Base-by-base conservation (phyloP, 1,140 invertebrate species). In the Drosophila subpulchrella region DNA sequence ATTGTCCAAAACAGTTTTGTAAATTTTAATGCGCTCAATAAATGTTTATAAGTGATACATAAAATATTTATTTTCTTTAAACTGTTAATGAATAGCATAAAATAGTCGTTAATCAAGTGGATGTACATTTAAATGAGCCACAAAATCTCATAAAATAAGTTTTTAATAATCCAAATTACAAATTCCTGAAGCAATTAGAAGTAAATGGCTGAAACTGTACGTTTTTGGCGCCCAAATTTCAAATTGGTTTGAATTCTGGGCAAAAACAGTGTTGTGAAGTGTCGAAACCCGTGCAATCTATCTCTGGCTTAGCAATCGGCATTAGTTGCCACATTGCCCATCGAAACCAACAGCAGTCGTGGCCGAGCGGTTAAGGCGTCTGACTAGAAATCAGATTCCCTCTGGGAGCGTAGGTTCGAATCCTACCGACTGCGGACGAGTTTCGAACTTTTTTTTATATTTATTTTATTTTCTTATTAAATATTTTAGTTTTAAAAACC, bases 311-410 rank as follows among this genome's bases (percentile, higher is more conserved):
- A 27, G 27, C 48, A 17, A 51, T 32, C 30, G 30, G 30, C 4
- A 51, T 8, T 51, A 34, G 27, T 51, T 51, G 30, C n/a, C 48
- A 17, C 4, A 17, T 51, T 51, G 48, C 10, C 24, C 4, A 48
- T 0, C 4, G 0, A 0, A 34, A 15, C n/a, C 48, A 51, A 53
- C 50, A 53, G 95, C 95, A 95, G 95, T 95, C 95, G 94, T 96
- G 95, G 95, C 95, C 95, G 95, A 96, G 95, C 95, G 95, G 95
- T 96, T 96, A 96, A 96, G 95, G 95, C 95, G 95, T 95, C 95
- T 95, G 95, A 96, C 95, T 95, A 95, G 95, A 96, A 96, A 96
- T 96, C 95, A 95, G 95, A 95, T 96, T 96, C 95, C 95, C 95
- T 96, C 94, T 96, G 95, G 95, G 95, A 96, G 95, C 95, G 95